phyloP scores from a whole-genome alignment of 2,113 vertebrate genomes.

The Leptobrachium ailaonicum region DNA sequence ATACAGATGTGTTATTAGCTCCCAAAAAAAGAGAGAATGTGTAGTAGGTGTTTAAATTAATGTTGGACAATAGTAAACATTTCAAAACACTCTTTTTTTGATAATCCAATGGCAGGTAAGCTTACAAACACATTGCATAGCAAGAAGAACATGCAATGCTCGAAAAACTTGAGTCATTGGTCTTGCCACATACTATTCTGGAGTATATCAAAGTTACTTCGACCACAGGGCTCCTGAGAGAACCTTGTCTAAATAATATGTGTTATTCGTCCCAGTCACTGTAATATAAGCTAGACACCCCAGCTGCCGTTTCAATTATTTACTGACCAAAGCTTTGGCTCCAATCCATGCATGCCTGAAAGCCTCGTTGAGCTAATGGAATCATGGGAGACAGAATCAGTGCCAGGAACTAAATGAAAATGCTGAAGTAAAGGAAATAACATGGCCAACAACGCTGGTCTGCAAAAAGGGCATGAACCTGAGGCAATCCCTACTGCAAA shows the following conservation, averaged over 20 bases:
- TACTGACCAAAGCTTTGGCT: constrained; percentile 55
- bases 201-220: not conserved
- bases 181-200: not conserved
- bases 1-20: too few species aligned
- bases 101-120: too few species aligned
- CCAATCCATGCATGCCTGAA: constrained; percentile 35
- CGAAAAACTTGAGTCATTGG: too few species aligned
- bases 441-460: constrained; percentile 29
- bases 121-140: too few species aligned
- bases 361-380: constrained; percentile 47
- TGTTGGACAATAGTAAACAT: too few species aligned
- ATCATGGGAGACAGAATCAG: constrained; percentile 21
- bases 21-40: too few species aligned
- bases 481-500: constrained; percentile 17
- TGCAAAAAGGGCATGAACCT: not conserved
- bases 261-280: constrained; percentile 32
- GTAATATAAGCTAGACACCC: constrained; percentile 60
- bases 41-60: too few species aligned
- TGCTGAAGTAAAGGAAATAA: constrained; percentile 45
- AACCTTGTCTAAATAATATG: constrained; percentile 40
- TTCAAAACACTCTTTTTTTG: too few species aligned
- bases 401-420: constrained; percentile 46
- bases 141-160: too few species aligned
- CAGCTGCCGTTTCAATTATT: constrained; percentile 64
- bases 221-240: constrained; percentile 2